phyloP scores from a whole-genome alignment of 2,113 vertebrate species.

The Trachemys scripta region DNA sequence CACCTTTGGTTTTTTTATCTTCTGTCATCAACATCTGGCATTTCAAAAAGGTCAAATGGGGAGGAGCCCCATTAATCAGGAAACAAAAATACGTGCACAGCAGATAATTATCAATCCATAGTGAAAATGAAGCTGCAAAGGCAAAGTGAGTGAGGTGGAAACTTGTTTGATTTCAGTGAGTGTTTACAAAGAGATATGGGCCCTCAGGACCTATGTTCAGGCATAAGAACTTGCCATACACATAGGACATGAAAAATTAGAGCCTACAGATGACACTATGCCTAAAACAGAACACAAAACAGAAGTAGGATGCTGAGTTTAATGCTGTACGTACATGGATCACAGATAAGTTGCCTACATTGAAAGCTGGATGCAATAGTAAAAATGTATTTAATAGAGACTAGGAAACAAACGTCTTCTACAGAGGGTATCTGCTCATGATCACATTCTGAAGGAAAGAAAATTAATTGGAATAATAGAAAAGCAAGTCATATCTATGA shows the following conservation, averaged over 20 bases:
- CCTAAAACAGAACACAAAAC: not conserved
- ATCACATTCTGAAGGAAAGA: not conserved
- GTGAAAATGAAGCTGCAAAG: not conserved
- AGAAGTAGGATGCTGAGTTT: not conserved
- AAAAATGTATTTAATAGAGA: not conserved
- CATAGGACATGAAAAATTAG: not conserved
- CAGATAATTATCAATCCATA: not conserved
- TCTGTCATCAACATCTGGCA: not conserved
- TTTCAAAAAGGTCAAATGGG: not conserved
- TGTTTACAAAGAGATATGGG: not conserved
- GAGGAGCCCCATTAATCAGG: accelerated
- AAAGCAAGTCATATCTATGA: not conserved
- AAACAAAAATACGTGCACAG: not conserved
- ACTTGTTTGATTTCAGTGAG: accelerated
- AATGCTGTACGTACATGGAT: not conserved
- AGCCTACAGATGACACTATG: not conserved
- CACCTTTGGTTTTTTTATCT: not conserved
- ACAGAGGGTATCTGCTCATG: not conserved
- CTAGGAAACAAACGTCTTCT: not conserved
- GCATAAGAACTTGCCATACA: not conserved
- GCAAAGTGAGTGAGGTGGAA: accelerated
- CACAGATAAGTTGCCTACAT: not conserved
- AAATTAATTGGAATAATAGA: not conserved
- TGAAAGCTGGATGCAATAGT: not conserved
- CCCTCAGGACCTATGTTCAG: not conserved